A percentile compares a stretch with the other conserved stretches of the same genome.
Evolutionary conservation across 2,113 vertebrate species (phyloP).

Genomic region (Rhizomys pruinosus): DNA sequence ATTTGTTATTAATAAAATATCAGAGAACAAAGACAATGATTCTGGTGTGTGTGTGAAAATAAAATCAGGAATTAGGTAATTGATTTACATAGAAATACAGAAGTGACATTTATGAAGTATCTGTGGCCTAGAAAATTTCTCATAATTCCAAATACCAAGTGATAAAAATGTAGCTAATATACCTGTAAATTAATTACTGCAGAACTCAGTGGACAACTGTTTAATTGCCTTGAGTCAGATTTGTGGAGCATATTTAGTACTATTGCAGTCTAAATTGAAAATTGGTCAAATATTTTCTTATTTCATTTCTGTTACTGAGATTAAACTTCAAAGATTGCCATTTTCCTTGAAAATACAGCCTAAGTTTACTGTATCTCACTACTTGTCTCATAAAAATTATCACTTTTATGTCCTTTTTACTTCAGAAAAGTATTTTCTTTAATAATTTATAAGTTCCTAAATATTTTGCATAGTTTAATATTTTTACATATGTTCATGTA

Average conservation of each 20-base stretch:
- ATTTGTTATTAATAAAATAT: neutral
- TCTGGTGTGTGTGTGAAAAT: neutral
- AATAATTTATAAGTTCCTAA: neutral
- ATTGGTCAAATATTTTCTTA: neutral
- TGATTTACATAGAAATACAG: neutral
- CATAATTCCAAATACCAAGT: neutral
- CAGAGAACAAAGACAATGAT: neutral
- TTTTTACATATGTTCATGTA: no score
- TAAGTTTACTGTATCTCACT: neutral
- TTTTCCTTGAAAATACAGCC: neutral
- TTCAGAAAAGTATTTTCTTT: neutral
- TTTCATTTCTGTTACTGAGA: neutral
- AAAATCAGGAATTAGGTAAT: neutral
- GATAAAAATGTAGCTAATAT: neutral
- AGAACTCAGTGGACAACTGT: neutral
- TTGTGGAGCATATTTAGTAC: neutral
- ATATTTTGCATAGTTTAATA: no score
- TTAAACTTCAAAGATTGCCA: neutral
- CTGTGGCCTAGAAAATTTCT: neutral
- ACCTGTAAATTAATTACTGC: neutral
- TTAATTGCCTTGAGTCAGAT: neutral
- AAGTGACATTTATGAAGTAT: neutral
- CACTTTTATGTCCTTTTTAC: neutral
- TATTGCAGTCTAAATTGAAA: neutral
- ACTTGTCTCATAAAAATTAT: neutral